These are phyloP conservation scores for Parnassius mnemosyne DNA, from an alignment of 2,888 invertebrate species.

Conservation along the genomic window DNA sequence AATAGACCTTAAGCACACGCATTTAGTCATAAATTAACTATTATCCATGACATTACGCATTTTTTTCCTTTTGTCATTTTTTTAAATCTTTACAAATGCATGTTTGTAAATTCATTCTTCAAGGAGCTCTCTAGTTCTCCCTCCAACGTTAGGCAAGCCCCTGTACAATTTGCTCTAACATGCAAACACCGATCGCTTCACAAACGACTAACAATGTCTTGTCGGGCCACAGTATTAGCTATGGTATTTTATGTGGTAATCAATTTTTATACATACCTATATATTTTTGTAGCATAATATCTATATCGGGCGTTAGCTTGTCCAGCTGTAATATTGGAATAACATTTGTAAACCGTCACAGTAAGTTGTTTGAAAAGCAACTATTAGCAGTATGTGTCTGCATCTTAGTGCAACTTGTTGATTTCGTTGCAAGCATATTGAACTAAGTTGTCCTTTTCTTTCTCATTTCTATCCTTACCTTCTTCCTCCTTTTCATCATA, in stretches of 20 bases:
- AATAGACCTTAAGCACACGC: slow-evolving; percentile 31
- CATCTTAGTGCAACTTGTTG: slow-evolving; percentile 80
- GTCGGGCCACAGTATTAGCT: slow-evolving; percentile 72
- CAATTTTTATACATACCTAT: slow-evolving; percentile 57
- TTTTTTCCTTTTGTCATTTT: slow-evolving; percentile 16
- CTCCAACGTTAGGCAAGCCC: slow-evolving; percentile 43
- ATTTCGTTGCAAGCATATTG: slow-evolving; percentile 70
- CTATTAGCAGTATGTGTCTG: slow-evolving; percentile 80
- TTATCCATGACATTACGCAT: slow-evolving; percentile 4
- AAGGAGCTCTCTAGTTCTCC: slow-evolving; percentile 27
- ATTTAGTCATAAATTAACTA: neutral
- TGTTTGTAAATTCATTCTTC: slow-evolving; percentile 43
- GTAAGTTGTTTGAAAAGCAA: slow-evolving; percentile 57
- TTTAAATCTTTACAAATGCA: slow-evolving; percentile 42
- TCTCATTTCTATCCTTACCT: slow-evolving; percentile 19
- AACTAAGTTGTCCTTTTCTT: slow-evolving; percentile 53
- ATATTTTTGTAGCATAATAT: slow-evolving; percentile 75
- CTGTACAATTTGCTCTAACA: slow-evolving; percentile 80
- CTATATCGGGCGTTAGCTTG: slow-evolving; percentile 64
- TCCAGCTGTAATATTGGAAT: slow-evolving; percentile 56
- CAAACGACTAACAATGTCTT: slow-evolving; percentile 79
- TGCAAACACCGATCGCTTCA: slow-evolving; percentile 82
- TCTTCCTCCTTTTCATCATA: slow-evolving; percentile 26
- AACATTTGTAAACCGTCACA: slow-evolving; percentile 51
- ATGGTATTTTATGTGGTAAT: slow-evolving; percentile 78